Conservation (phyloP, 2,797 vertebrate genomes). For the Numenius phaeopus region DNA sequence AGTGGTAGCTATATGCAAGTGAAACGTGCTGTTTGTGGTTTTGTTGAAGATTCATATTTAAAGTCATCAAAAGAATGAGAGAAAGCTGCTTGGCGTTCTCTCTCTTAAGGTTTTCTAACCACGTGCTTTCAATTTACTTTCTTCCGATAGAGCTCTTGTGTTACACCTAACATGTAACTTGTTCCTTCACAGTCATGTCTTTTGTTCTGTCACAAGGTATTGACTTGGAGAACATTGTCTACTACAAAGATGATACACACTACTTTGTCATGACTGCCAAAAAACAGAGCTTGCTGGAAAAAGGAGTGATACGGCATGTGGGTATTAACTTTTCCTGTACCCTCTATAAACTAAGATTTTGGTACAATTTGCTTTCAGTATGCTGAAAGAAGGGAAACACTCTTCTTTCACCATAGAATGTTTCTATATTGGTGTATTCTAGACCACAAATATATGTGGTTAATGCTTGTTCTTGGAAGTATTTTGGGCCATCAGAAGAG, state of each 20-base stretch:
- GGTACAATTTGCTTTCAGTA: background rate
- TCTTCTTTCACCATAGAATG: background rate
- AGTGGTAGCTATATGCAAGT: background rate
- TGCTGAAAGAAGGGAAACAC: background rate
- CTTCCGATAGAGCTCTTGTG: background rate
- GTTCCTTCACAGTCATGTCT: background rate
- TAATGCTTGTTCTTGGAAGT: background rate
- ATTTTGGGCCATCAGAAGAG: background rate
- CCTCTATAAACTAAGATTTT: background rate
- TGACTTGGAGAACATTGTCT: slow-evolving; percentile 99
- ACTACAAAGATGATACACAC: slow-evolving; percentile 99
- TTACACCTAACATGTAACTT: background rate
- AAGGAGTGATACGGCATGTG: slow-evolving; percentile 97
- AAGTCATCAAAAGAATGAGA: background rate
- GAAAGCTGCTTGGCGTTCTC: background rate
- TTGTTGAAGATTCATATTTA: background rate
- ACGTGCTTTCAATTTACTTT: background rate
- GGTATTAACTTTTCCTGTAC: slow-evolving; percentile 64
- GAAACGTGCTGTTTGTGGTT: background rate
- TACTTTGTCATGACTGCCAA: slow-evolving; percentile 99
- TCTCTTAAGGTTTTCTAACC: background rate
- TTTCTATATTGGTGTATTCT: background rate
- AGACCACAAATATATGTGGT: background rate
- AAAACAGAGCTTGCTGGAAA: slow-evolving; percentile 97
- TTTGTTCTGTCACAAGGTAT: slow-evolving; percentile 85